Conservation (phyloP, 1,140 invertebrate genomes). For the Parapsyche elsis region DNA sequence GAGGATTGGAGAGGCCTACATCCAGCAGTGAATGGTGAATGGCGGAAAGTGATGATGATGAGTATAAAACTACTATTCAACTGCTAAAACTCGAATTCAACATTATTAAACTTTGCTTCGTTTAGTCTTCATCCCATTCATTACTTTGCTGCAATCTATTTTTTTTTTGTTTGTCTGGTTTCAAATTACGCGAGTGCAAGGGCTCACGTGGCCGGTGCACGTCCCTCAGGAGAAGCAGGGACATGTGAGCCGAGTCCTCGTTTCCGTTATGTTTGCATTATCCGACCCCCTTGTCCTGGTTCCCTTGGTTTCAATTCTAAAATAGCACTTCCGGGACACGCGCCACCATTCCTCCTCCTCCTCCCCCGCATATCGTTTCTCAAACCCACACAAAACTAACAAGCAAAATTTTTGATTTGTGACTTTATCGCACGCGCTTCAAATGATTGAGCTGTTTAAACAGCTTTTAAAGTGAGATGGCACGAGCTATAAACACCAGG, state of each 20-base stretch:
- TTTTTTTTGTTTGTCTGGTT: neutral
- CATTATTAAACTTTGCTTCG: no score
- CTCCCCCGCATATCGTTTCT: neutral
- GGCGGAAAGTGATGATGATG: no score
- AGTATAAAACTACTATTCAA: no score
- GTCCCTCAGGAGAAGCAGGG: constrained; percentile 17
- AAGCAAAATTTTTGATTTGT: no score
- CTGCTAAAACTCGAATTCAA: no score
- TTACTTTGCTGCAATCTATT: neutral
- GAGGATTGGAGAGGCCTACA: no score
- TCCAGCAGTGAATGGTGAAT: no score
- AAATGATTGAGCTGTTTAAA: no score
- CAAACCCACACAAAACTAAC: neutral
- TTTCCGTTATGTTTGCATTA: constrained; percentile 34
- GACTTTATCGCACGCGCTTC: no score
- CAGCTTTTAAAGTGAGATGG: no score
- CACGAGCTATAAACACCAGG: no score
- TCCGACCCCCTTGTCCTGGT: neutral
- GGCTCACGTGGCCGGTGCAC: constrained; percentile 18
- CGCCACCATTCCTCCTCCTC: constrained; percentile 26
- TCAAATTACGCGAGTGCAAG: constrained; percentile 24
- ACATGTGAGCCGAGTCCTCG: constrained; percentile 19
- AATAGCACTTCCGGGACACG: constrained; percentile 34
- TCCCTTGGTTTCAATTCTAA: constrained; percentile 28
- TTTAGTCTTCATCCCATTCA: no score